Conservation (phyloP, 2,888 invertebrate genomes). For the Taenaris catops region DNA sequence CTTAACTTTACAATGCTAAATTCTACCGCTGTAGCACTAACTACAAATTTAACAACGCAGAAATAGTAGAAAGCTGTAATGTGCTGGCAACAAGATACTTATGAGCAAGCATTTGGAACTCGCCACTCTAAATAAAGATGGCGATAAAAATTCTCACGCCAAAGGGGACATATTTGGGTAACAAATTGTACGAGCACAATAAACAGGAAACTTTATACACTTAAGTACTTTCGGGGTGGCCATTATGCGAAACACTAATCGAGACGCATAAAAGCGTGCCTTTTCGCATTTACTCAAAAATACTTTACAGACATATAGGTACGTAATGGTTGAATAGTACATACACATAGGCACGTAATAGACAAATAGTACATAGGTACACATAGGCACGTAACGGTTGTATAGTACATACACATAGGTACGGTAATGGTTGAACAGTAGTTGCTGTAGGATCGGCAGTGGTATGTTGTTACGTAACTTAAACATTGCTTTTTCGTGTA, state of each 20-base stretch:
- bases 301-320: too few relatives aligned
- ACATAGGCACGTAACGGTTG: too few relatives aligned
- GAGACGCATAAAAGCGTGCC: conserved; percentile 18
- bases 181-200: conserved; percentile 11
- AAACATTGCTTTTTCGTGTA: too few relatives aligned
- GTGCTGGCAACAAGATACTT: conserved; percentile 24
- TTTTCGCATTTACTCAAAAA: conserved; percentile 15
- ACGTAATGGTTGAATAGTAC: too few relatives aligned
- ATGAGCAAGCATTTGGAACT: conserved; percentile 19
- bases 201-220: conserved; percentile 18
- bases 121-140: conserved; percentile 19
- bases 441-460: too few relatives aligned
- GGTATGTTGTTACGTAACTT: too few relatives aligned
- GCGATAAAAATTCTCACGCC: conserved; percentile 19
- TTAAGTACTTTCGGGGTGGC: conserved; percentile 18
- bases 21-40: too few relatives aligned
- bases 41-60: conserved; percentile 18
- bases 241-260: conserved; percentile 20
- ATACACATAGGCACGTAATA: too few relatives aligned
- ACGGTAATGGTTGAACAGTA: too few relatives aligned
- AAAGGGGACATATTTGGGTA: conserved; percentile 18
- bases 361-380: too few relatives aligned
- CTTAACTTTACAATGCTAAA: background rate
- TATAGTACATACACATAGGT: too few relatives aligned
- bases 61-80: conserved; percentile 19